These are phyloP conservation scores for Mus caroli DNA, from an alignment of 2,797 vertebrate genomes.

Conservation along the genomic window DNA sequence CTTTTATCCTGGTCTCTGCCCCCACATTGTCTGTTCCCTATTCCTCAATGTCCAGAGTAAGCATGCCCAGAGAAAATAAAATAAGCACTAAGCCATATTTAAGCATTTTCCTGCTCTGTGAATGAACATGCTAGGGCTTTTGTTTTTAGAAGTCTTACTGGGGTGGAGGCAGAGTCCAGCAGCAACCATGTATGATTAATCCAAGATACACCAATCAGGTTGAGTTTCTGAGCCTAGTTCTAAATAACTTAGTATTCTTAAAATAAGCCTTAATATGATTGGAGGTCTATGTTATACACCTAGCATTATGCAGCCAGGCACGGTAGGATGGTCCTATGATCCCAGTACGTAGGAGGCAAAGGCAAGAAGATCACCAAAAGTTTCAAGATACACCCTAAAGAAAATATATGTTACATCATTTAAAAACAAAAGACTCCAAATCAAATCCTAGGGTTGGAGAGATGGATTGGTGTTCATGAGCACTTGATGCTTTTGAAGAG, in stretches of 20 bases:
- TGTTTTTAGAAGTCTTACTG: conserved; percentile 19
- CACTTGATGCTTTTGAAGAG: background rate
- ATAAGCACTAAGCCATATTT: background rate
- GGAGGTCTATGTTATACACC: background rate
- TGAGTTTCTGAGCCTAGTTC: conserved; percentile 21
- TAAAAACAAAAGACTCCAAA: background rate
- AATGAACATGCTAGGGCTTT: background rate
- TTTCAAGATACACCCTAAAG: background rate
- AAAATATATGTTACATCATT: background rate
- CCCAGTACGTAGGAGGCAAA: background rate
- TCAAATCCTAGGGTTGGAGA: background rate
- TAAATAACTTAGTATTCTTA: background rate
- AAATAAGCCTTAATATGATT: background rate
- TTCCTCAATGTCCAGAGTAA: background rate
- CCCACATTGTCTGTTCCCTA: background rate
- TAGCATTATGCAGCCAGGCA: background rate
- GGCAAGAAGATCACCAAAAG: background rate
- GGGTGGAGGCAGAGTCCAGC: background rate
- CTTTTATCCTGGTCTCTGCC: conserved; percentile 1
- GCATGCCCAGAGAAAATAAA: conserved; percentile 23
- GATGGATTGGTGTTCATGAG: background rate
- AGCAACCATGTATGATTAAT: background rate
- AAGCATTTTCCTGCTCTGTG: background rate
- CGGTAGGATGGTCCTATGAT: background rate
- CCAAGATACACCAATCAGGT: background rate